These are phyloP conservation scores for Erethizon dorsatum DNA, from an alignment of 2,797 vertebrate genomes.

Conservation along the genomic window DNA sequence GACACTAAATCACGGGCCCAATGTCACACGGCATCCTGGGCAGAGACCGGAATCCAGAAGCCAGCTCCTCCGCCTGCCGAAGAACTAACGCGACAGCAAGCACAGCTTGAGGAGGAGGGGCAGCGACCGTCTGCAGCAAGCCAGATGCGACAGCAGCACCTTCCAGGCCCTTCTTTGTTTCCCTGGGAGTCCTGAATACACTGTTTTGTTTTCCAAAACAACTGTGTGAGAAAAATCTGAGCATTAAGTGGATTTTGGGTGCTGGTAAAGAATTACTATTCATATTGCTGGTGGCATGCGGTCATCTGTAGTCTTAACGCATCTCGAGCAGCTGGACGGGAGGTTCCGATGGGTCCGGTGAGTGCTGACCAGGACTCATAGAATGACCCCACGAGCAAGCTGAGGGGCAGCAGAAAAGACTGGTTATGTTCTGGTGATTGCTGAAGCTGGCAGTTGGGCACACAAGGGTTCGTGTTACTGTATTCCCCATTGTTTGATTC, in stretches of 20 bases:
- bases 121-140: not conserved
- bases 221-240: not conserved
- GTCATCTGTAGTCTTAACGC: not conserved
- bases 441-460: not conserved
- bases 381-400: not conserved
- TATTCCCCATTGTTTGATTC: not conserved
- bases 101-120: not conserved
- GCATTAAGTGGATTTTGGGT: not conserved
- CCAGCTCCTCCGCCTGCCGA: not conserved
- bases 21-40: not conserved
- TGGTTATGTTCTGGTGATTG: rapidly evolving
- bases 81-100: not conserved
- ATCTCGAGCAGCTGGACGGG: not conserved
- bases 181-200: not conserved
- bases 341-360: not conserved
- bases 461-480: not conserved
- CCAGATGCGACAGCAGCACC: too few relatives aligned
- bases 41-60: not conserved
- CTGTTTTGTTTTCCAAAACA: not conserved
- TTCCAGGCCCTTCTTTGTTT: not conserved
- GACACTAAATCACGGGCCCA: not conserved
- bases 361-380: not conserved
- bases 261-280: not conserved
- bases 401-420: not conserved
- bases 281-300: not conserved